Percentiles rank a stretch among this genome's conserved stretches.
Evolutionary conservation across 2,113 vertebrate species (phyloP).

Genomic region (Typhlomys cinereus): DNA sequence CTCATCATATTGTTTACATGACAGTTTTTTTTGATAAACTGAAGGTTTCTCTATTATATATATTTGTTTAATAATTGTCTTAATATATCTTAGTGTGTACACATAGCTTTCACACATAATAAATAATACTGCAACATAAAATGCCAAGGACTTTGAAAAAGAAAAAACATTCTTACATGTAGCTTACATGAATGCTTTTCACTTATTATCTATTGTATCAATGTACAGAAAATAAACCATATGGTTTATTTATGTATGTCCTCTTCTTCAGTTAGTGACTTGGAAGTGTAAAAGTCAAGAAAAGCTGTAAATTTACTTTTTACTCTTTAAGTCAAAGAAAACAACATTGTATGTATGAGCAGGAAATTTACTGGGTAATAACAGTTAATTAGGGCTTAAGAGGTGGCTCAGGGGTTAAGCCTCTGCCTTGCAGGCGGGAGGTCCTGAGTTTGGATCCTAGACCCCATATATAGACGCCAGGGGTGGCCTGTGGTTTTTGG

Average conservation of each 20-base stretch:
- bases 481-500: too few species aligned
- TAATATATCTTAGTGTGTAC: not conserved
- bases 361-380: not conserved
- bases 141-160: not conserved
- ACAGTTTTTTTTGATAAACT: not conserved
- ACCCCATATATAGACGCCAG: too few species aligned
- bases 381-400: too few species aligned
- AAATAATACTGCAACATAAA: not conserved
- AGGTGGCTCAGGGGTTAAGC: too few species aligned
- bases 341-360: too few species aligned
- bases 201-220: not conserved
- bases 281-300: not conserved
- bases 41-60: too few species aligned
- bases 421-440: too few species aligned
- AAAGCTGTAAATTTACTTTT: not conserved
- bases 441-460: too few species aligned
- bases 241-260: not conserved
- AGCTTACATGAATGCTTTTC: not conserved
- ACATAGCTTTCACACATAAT: too few species aligned
- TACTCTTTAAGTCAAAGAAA: not conserved
- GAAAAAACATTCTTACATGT: not conserved
- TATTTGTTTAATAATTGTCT: not conserved
- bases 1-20: not conserved
- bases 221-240: too few species aligned
- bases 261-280: not conserved